A percentile compares a stretch with the other conserved stretches of the same genome.
phyloP scores from a whole-genome alignment of 2,797 vertebrate species.

The Pelobates cultripes region DNA sequence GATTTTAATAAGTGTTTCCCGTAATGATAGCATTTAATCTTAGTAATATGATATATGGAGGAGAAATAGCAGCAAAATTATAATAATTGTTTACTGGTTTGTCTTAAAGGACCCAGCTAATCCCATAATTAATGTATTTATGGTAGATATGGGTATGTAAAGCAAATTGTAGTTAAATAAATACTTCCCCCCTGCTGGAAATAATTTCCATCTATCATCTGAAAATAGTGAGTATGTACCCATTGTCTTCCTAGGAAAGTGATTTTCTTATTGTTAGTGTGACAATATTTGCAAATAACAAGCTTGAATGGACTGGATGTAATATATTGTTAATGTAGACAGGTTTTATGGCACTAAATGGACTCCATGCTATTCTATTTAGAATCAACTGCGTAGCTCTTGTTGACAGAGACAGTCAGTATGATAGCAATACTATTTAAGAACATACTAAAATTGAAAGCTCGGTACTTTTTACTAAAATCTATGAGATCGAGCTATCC shows the following conservation, averaged over 20 bases:
- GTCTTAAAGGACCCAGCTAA: constrained; percentile 19
- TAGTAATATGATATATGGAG: constrained; percentile 16
- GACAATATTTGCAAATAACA: not conserved
- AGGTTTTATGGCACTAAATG: not conserved
- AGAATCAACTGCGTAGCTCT: not conserved
- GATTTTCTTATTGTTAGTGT: constrained; percentile 30
- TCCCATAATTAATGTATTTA: not conserved
- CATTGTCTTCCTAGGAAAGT: constrained; percentile 35
- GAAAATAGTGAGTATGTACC: constrained; percentile 2
- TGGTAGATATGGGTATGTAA: too few species aligned
- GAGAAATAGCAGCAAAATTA: constrained; percentile 13
- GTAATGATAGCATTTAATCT: not conserved
- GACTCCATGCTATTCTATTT: not conserved
- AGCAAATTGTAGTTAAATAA: too few species aligned
- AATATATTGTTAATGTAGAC: not conserved
- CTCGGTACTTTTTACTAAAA: too few species aligned
- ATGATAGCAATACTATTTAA: not conserved
- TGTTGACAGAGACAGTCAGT: not conserved
- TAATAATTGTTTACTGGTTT: constrained; percentile 21
- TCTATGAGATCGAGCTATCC: too few species aligned
- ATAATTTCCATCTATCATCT: constrained; percentile 38
- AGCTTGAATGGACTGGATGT: not conserved
- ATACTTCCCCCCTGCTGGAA: constrained; percentile 5
- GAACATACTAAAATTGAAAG: not conserved
- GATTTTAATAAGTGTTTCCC: constrained; percentile 2